These are phyloP conservation scores for Caenorhabditis sp. DNA, from an alignment of 2,888 invertebrate species.

Conservation along the genomic window DNA sequence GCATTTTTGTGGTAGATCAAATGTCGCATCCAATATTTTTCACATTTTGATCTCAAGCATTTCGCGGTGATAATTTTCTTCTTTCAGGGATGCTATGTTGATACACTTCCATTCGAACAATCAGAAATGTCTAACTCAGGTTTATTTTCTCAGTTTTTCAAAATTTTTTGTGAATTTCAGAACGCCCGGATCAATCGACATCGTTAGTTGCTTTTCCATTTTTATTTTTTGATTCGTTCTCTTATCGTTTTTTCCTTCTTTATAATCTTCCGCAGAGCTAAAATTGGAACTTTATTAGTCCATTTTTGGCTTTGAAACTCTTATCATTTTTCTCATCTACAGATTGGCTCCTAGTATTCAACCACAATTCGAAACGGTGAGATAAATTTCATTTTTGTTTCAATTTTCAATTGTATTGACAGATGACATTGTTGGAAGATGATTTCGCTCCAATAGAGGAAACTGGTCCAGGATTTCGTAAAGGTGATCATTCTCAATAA, in stretches of 20 bases:
- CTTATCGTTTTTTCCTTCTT: too few species aligned
- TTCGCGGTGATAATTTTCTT: too few species aligned
- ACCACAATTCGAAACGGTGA: not conserved
- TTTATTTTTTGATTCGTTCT: too few species aligned
- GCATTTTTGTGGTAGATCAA: too few species aligned
- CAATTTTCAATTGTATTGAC: too few species aligned
- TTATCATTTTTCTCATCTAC: too few species aligned
- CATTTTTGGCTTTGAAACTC: too few species aligned
- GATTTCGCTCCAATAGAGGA: not conserved
- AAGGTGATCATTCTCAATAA: not conserved
- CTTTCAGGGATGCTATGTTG: not conserved
- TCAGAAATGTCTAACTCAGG: not conserved
- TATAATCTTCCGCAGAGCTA: too few species aligned
- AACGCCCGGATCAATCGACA: not conserved
- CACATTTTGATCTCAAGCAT: too few species aligned
- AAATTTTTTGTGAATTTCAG: not conserved
- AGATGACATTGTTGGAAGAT: not conserved
- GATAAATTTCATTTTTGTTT: not conserved
- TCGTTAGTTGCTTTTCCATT: not conserved
- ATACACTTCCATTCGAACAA: not conserved
- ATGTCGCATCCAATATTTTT: too few species aligned
- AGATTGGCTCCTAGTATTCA: too few species aligned
- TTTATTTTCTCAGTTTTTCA: constrained; percentile 1
- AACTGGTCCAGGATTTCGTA: not conserved
- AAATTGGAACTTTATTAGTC: too few species aligned